Evolutionary conservation across 2,797 vertebrate species (phyloP).

Genomic region (Gadopsis marmoratus): DNA sequence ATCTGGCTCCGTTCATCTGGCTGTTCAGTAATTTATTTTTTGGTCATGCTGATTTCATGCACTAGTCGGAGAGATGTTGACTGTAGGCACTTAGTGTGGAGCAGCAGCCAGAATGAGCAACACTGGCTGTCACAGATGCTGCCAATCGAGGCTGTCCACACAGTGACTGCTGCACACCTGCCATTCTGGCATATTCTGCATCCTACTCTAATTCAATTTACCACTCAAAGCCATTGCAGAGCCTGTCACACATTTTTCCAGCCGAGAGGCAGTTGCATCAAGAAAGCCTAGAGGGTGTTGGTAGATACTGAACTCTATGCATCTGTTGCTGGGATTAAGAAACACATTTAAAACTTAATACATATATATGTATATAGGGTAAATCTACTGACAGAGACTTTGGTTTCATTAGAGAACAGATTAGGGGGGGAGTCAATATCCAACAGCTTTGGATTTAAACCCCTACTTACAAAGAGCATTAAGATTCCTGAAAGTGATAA

Average conservation of each 20-base stretch:
- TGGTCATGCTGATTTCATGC: slow-evolving; percentile 35
- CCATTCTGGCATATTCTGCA: slow-evolving; percentile 82
- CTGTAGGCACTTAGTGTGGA: slow-evolving; percentile 63
- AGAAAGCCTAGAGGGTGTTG: slow-evolving; percentile 45
- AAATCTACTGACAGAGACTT: slow-evolving; percentile 51
- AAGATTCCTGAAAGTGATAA: slow-evolving; percentile 80
- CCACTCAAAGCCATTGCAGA: slow-evolving; percentile 80
- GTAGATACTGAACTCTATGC: slow-evolving; percentile 25
- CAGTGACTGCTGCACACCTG: slow-evolving; percentile 79
- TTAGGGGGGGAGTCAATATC: slow-evolving; percentile 73
- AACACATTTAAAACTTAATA: no score
- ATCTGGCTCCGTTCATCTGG: slow-evolving; percentile 42
- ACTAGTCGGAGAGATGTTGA: slow-evolving; percentile 49
- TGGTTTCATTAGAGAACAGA: slow-evolving; percentile 75
- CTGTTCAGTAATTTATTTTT: slow-evolving; percentile 40
- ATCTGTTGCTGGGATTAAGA: slow-evolving; percentile 5
- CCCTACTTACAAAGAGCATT: slow-evolving; percentile 81
- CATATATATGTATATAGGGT: background rate
- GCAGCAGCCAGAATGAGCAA: slow-evolving; percentile 70
- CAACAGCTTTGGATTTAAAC: slow-evolving; percentile 80
- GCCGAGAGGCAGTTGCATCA: slow-evolving; percentile 63
- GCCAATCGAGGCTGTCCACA: slow-evolving; percentile 78
- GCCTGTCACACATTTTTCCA: slow-evolving; percentile 71
- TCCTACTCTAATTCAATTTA: slow-evolving; percentile 84
- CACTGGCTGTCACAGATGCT: slow-evolving; percentile 74